Base-by-base conservation (phyloP, 2,797 vertebrate genomes). In the Liasis olivaceus region DNA sequence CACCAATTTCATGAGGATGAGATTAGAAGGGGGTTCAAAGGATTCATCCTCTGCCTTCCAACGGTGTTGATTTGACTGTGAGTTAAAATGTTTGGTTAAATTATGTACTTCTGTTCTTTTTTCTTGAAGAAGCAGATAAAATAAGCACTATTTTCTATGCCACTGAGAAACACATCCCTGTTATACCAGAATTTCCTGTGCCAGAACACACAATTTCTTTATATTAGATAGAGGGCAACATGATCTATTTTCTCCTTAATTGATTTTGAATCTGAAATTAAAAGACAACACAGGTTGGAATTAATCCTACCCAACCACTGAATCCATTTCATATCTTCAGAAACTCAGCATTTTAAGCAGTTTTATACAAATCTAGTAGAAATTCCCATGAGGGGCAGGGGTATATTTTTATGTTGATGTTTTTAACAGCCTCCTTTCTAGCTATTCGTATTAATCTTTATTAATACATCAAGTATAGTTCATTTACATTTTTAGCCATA, bases 51-150 rank as follows among this genome's bases (percentile, higher is more conserved):
- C 42, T 95, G 96, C 94, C 87, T 93, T 96, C 91, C 84, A 94
- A 96, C 94, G 95, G 94, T 94, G 93, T 62, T 20, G 94, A 92
- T 95, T 97, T 97, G 91, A 95, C 89, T 93, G 81, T 93, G 92
- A 97, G 95, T 92, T 96, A 96, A 96, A 96, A 97, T 96, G 47
- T 94, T 95, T 97, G 96, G 87, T 95, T 97, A 96, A 97, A 97
- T 96, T 96, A 94, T 93, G 15, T 96, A 94, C 95, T 95, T 97
- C 93, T 95, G 90, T 91, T 95, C 93, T 95, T 95, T 95, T 96
- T 81, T 97, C 95, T 95, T 95, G 92, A 94, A 94, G 95, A 97
- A 96, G 94, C 91, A 94, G 92, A 96, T 85, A 96, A 96, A 96
- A 95, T 47, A 56, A 94, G 87, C 58, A 66, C 47, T 91, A 9